Percentiles rank a stretch among this genome's conserved stretches.
Conservation (phyloP, 1,140 invertebrate species). For the Portunus trituberculatus region DNA sequence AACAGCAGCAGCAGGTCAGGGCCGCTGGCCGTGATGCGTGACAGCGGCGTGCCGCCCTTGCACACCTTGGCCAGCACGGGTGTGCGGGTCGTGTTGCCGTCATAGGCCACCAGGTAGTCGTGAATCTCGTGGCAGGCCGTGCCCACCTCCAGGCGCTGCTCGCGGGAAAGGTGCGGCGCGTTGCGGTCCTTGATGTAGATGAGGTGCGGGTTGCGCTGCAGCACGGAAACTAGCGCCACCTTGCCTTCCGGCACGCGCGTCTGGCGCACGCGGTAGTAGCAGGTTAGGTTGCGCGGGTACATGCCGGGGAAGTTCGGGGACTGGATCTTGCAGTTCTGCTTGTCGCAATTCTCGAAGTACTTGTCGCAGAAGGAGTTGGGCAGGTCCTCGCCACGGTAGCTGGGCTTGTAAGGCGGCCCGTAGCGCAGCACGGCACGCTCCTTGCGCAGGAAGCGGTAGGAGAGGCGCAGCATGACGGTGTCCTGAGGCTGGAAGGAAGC, state of each 20-base stretch:
- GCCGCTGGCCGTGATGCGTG: constrained; percentile 91
- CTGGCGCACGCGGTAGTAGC: constrained; percentile 88
- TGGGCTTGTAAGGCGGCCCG: constrained; percentile 73
- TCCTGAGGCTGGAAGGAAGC: constrained; percentile 58
- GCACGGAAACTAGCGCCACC: constrained; percentile 76
- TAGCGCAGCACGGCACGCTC: constrained; percentile 75
- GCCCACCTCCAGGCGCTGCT: constrained; percentile 70
- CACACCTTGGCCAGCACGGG: constrained; percentile 94
- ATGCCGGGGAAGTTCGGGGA: constrained; percentile 93
- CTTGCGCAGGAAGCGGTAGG: constrained; percentile 81
- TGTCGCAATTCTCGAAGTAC: constrained; percentile 93
- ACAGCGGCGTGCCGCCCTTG: constrained; percentile 88
- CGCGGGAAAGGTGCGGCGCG: constrained; percentile 72
- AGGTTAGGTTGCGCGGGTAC: constrained; percentile 91
- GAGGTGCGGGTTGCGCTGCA: constrained; percentile 75
- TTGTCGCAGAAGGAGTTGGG: constrained; percentile 86
- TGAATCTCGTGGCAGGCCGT: constrained; percentile 88
- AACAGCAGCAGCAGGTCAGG: constrained; percentile 93
- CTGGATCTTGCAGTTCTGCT: constrained; percentile 91
- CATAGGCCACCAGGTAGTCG: constrained; percentile 94
- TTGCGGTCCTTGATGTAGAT: constrained; percentile 78
- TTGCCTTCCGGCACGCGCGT: constrained; percentile 83
- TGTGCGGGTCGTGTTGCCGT: constrained; percentile 93
- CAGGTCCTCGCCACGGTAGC: constrained; percentile 75
- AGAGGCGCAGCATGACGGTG: constrained; percentile 71